A percentile compares a stretch with the other conserved stretches of the same genome.
phyloP scores from a whole-genome alignment of 1,140 invertebrate genomes.

The Ostrea edulis region DNA sequence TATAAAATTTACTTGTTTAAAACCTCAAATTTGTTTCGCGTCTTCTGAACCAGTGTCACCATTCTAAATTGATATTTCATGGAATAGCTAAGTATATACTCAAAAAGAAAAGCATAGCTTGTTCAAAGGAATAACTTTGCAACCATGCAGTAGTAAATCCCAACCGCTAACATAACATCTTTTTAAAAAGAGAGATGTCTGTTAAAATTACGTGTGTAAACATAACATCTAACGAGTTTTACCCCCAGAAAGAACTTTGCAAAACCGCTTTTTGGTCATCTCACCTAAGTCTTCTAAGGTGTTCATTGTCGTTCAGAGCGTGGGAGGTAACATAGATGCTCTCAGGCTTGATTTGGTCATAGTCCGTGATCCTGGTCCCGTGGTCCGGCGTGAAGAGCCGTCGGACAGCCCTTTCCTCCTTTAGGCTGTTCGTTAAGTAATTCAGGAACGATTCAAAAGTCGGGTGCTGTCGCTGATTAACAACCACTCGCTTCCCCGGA shows the following conservation, averaged over 20 bases:
- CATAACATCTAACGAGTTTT: not conserved
- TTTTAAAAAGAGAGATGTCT: not conserved
- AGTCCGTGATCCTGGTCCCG: constrained; percentile 37
- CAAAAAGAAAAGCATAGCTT: not conserved
- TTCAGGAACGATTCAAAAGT: constrained; percentile 46
- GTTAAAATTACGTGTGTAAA: not conserved
- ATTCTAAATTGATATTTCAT: constrained; percentile 24
- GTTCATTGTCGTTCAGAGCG: constrained; percentile 1
- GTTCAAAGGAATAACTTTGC: constrained; percentile 22
- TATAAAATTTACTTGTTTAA: not conserved
- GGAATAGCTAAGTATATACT: not conserved
- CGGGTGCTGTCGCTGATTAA: constrained; percentile 38
- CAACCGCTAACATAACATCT: not conserved
- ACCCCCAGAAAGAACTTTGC: constrained; percentile 4
- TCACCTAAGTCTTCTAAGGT: constrained; percentile 1
- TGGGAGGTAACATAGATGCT: constrained; percentile 29
- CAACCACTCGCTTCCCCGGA: constrained; percentile 40
- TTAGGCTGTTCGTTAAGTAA: constrained; percentile 33
- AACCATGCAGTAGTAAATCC: not conserved
- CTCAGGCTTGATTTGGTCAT: constrained; percentile 31
- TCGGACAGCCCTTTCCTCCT: constrained; percentile 30
- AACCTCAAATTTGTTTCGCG: not conserved
- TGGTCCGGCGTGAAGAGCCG: constrained; percentile 35
- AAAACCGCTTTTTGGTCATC: not conserved
- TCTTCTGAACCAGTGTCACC: not conserved